Evolutionary conservation across 2,888 invertebrate species (phyloP).

Genomic region (Ochropleura leucogaster): DNA sequence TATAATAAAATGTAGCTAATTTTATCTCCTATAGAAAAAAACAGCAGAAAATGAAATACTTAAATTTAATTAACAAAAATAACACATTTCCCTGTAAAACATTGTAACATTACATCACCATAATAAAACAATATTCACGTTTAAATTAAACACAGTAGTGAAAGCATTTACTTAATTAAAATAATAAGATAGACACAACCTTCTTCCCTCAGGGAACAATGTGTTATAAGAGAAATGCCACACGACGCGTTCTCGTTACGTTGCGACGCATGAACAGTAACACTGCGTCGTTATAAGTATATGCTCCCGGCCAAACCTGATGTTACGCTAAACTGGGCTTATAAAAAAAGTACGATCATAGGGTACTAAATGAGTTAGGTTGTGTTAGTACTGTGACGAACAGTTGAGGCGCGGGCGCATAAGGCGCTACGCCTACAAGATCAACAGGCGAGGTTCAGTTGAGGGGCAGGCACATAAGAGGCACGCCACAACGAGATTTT

Average conservation of each 20-base stretch:
- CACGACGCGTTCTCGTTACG: neutral
- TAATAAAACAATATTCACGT: slow-evolving; percentile 21
- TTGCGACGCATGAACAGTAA: neutral
- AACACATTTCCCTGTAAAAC: neutral
- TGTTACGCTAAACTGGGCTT: too few species aligned
- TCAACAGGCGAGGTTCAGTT: too few species aligned
- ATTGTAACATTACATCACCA: slow-evolving; percentile 1
- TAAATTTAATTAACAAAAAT: slow-evolving; percentile 7
- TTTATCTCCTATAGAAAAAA: neutral
- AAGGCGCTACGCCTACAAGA: too few species aligned
- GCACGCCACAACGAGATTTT: too few species aligned
- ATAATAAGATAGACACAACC: slow-evolving; percentile 43
- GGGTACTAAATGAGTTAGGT: too few species aligned
- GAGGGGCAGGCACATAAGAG: too few species aligned
- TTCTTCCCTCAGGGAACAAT: slow-evolving; percentile 49
- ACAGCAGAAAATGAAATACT: neutral
- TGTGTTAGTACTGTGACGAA: too few species aligned
- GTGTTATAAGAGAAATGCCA: slow-evolving; percentile 34
- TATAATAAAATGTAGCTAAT: neutral
- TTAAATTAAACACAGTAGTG: slow-evolving; percentile 28
- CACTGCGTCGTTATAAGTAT: neutral
- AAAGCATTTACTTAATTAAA: slow-evolving; percentile 53
- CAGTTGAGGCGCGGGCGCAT: too few species aligned
- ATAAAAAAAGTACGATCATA: too few species aligned
- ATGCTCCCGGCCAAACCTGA: too few species aligned